phyloP scores from a whole-genome alignment of 2,113 vertebrate genomes.

The Rostratula benghalensis region DNA sequence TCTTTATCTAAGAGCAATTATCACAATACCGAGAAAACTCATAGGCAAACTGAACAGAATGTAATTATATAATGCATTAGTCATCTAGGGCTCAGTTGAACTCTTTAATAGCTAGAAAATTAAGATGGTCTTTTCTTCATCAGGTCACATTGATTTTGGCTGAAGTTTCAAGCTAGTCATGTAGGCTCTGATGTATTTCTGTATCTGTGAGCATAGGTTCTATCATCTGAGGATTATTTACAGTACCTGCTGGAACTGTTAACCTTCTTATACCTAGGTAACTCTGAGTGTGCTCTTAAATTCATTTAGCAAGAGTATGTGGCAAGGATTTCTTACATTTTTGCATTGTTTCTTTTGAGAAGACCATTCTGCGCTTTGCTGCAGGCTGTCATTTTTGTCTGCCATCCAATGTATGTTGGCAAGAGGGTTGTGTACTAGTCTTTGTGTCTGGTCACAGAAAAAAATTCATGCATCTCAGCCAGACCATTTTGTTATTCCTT shows the following conservation, averaged over 20 bases:
- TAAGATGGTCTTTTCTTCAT: background rate
- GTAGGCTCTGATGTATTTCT: background rate
- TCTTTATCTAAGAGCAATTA: background rate
- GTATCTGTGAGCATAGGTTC: background rate
- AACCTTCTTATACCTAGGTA: conserved; percentile 41
- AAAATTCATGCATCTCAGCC: conserved; percentile 55
- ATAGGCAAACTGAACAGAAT: background rate
- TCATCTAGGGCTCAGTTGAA: background rate
- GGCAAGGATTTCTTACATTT: conserved; percentile 64
- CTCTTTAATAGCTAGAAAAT: background rate
- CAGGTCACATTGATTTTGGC: background rate
- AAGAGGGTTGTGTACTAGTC: conserved; percentile 65
- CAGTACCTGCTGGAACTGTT: background rate
- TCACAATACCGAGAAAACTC: background rate
- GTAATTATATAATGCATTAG: background rate
- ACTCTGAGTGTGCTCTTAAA: conserved; percentile 30
- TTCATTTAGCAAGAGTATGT: conserved; percentile 42
- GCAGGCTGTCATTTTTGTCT: conserved; percentile 79
- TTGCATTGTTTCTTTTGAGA: conserved; percentile 59
- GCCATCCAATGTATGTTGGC: conserved; percentile 77
- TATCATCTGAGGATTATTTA: background rate
- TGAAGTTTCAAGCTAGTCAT: background rate
- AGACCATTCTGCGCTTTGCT: conserved; percentile 68
- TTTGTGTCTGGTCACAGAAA: conserved; percentile 64
- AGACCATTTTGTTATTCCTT: conserved; percentile 77